Evolutionary conservation across 2,797 vertebrate species (phyloP).

Genomic region (Fistularia commersonii): DNA sequence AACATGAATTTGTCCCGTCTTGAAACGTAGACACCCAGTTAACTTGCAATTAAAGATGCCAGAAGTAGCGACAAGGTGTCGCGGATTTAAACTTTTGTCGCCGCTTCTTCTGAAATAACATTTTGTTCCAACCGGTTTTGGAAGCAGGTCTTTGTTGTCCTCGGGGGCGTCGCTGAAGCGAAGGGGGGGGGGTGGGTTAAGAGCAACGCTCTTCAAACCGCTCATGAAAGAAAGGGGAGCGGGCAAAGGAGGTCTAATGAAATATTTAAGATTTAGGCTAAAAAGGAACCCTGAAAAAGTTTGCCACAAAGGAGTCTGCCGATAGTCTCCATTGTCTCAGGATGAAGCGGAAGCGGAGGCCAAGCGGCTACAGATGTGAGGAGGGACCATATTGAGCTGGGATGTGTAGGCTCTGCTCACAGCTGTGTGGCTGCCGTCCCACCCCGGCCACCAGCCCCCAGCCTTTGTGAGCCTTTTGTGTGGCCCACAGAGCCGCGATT

Average conservation of each 20-base stretch:
- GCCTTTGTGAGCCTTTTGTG: constrained; percentile 84
- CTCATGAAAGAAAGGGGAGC: constrained; percentile 59
- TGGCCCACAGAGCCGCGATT: constrained; percentile 78
- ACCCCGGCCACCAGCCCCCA: constrained; percentile 86
- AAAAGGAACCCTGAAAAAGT: constrained; percentile 76
- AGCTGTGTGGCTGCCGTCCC: constrained; percentile 83
- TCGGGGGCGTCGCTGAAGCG: constrained; percentile 36
- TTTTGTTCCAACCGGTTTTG: constrained; percentile 67
- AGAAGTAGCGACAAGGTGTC: constrained; percentile 1
- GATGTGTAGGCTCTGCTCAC: constrained; percentile 85
- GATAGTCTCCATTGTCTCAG: constrained; percentile 75
- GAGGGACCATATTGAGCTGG: constrained; percentile 86
- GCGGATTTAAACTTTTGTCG: constrained; percentile 62
- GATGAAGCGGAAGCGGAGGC: constrained; percentile 76
- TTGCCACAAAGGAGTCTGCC: constrained; percentile 79
- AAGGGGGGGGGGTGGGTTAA: constrained; percentile 49
- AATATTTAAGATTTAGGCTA: constrained; percentile 86
- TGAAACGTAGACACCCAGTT: too few relatives aligned
- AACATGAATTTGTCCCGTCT: too few relatives aligned
- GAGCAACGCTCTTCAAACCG: constrained; percentile 63
- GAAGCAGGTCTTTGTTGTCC: constrained; percentile 71
- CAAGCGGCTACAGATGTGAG: constrained; percentile 81
- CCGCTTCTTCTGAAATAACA: constrained; percentile 59
- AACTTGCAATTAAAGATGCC: constrained; percentile 4
- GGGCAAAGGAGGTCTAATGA: constrained; percentile 77